Conservation (phyloP, 2,113 vertebrate genomes). For the Parotia lawesii region DNA sequence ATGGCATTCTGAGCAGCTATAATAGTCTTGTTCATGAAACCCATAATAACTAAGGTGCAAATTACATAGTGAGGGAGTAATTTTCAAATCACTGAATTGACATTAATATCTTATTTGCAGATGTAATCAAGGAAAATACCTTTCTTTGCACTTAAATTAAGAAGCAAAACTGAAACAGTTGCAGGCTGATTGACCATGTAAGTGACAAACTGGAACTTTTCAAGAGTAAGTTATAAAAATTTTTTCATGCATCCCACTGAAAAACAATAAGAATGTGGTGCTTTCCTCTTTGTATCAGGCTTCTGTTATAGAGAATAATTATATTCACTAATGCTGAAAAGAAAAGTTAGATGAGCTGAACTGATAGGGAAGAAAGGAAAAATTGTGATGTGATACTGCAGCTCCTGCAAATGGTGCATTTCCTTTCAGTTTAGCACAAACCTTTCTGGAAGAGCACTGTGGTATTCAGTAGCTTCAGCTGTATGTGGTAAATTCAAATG, state of each 20-base stretch:
- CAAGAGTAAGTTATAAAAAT: neutral
- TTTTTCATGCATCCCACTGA: neutral
- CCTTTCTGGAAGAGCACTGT: neutral
- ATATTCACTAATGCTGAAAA: neutral
- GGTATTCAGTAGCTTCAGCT: slow-evolving; percentile 11
- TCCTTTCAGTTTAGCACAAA: slow-evolving; percentile 1
- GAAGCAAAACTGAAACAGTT: slow-evolving; percentile 25
- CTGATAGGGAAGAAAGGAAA: neutral
- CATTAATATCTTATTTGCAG: slow-evolving; percentile 72
- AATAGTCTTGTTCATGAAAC: slow-evolving; percentile 60
- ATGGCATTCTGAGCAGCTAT: slow-evolving; percentile 15
- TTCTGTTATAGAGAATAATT: neutral
- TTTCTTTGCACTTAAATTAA: slow-evolving; percentile 55
- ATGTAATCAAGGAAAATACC: slow-evolving; percentile 68
- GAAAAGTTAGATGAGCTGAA: neutral
- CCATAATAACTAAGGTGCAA: slow-evolving; percentile 65
- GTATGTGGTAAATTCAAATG: slow-evolving; percentile 3
- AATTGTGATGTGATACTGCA: neutral
- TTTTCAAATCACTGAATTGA: slow-evolving; percentile 69
- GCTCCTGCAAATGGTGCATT: neutral
- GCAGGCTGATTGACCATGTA: slow-evolving; percentile 35
- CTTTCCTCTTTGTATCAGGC: neutral
- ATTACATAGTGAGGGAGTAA: slow-evolving; percentile 66
- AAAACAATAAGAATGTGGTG: neutral
- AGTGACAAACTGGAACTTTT: slow-evolving; percentile 12